These are phyloP conservation scores for Gymnoscopelus braueri DNA, from an alignment of 2,797 vertebrate species.

Conservation along the genomic window DNA sequence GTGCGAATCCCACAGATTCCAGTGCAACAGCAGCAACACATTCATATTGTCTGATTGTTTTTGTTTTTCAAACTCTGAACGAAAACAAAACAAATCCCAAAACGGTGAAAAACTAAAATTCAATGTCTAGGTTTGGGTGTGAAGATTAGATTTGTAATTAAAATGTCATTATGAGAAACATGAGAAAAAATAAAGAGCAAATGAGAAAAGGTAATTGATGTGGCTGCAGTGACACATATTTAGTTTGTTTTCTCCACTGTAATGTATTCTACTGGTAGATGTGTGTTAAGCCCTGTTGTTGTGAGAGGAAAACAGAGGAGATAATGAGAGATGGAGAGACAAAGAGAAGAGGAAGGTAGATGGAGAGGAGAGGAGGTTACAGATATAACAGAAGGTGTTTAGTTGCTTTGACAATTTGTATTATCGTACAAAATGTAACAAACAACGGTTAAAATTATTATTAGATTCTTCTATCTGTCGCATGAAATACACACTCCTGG, in stretches of 20 bases:
- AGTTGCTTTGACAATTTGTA: slow-evolving; percentile 14
- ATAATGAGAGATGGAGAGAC: slow-evolving; percentile 20
- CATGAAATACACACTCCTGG: no score
- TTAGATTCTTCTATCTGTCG: no score
- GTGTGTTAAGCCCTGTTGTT: not conserved
- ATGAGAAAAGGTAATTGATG: slow-evolving; percentile 40
- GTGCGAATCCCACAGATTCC: no score
- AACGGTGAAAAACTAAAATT: slow-evolving; percentile 33
- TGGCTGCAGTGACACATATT: slow-evolving; percentile 23
- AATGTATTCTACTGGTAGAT: slow-evolving; percentile 5
- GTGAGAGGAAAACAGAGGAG: slow-evolving; percentile 6
- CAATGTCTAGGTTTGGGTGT: slow-evolving; percentile 34
- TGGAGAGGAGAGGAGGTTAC: slow-evolving; percentile 6
- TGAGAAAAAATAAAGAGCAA: slow-evolving; percentile 23
- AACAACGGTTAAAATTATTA: no score
- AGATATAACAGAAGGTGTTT: slow-evolving; percentile 33
- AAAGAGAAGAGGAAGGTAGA: slow-evolving; percentile 33
- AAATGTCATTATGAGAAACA: slow-evolving; percentile 39
- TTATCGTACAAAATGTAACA: no score
- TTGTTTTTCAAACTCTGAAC: no score
- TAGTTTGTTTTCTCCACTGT: slow-evolving; percentile 22
- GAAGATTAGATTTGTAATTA: slow-evolving; percentile 68
- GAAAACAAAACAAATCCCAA: slow-evolving; percentile 31
- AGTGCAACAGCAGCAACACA: no score
- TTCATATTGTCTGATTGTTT: no score